phyloP scores from a whole-genome alignment of 1,140 invertebrate genomes.

The Trichogramma pretiosum region DNA sequence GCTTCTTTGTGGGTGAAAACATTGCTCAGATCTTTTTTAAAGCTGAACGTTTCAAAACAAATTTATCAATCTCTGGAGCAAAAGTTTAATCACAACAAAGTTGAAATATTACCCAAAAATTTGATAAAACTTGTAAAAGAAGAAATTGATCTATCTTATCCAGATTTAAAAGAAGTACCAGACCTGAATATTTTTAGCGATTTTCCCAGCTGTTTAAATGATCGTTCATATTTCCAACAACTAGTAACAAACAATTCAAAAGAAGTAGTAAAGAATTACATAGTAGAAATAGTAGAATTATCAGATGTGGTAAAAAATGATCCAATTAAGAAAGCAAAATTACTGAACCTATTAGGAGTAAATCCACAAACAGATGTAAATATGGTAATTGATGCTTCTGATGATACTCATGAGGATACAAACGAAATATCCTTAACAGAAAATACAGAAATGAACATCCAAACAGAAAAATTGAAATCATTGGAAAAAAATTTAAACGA shows the following conservation, averaged over 20 bases:
- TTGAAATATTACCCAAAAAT: constrained; percentile 17
- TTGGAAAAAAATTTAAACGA: constrained; percentile 5
- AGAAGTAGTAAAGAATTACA: constrained; percentile 27
- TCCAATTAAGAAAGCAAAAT: constrained; percentile 17
- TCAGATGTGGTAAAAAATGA: constrained; percentile 16
- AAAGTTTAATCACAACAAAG: constrained; percentile 16
- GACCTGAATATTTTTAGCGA: constrained; percentile 24
- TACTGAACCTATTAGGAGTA: constrained; percentile 28
- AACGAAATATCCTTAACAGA: no score
- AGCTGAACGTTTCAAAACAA: constrained; percentile 33
- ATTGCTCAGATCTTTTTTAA: constrained; percentile 42
- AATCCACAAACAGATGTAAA: constrained; percentile 14
- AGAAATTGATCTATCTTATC: constrained; percentile 21
- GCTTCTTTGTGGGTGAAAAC: constrained; percentile 49
- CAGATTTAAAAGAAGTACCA: constrained; percentile 23
- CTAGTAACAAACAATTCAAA: constrained; percentile 30
- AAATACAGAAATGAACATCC: constrained; percentile 17
- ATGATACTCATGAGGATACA: constrained; percentile 26
- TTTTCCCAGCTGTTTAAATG: constrained; percentile 25
- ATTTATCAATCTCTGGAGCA: constrained; percentile 31
- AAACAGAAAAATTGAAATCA: constrained; percentile 4
- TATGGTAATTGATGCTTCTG: constrained; percentile 9
- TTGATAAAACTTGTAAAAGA: constrained; percentile 24
- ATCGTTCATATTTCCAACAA: constrained; percentile 27
- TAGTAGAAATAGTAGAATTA: constrained; percentile 28